Evolutionary conservation across 2,888 invertebrate genomes (phyloP).

Genomic region (Smittia aterrima): DNA sequence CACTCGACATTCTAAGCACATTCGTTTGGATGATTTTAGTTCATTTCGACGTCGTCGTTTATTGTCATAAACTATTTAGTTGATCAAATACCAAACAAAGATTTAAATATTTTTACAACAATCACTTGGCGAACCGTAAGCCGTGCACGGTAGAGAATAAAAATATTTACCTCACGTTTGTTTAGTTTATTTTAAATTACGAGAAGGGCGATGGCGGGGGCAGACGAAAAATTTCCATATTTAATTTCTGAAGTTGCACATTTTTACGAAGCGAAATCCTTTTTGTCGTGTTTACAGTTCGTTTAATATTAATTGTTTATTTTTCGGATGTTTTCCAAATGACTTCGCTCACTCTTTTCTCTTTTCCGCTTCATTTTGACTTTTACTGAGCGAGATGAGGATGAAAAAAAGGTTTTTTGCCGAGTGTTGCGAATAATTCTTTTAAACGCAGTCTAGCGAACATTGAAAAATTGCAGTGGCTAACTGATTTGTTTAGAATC

Average conservation of each 20-base stretch:
- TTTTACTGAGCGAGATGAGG: too few species aligned
- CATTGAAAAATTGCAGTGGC: too few species aligned
- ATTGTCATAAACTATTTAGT: background rate
- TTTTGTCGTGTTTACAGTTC: slow-evolving; percentile 24
- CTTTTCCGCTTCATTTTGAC: too few species aligned
- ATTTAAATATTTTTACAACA: background rate
- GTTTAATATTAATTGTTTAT: slow-evolving; percentile 39
- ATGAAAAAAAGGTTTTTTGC: too few species aligned
- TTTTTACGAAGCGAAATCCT: background rate
- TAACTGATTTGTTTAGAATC: too few species aligned
- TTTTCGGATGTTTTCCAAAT: slow-evolving; percentile 33
- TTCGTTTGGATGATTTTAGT: too few species aligned
- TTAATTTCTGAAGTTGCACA: background rate
- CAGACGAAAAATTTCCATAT: slow-evolving; percentile 35
- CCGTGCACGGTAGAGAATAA: background rate
- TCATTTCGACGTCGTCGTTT: too few species aligned
- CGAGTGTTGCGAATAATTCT: too few species aligned
- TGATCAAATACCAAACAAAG: background rate
- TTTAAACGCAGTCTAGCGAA: too few species aligned
- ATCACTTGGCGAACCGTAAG: background rate
- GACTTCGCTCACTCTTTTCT: too few species aligned
- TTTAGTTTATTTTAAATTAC: background rate
- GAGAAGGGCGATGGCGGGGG: too few species aligned
- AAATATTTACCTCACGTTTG: background rate
- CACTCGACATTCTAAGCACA: too few species aligned